Evolutionary conservation across 2,797 vertebrate species (phyloP).

Genomic region (Poeciliopsis presidionis): DNA sequence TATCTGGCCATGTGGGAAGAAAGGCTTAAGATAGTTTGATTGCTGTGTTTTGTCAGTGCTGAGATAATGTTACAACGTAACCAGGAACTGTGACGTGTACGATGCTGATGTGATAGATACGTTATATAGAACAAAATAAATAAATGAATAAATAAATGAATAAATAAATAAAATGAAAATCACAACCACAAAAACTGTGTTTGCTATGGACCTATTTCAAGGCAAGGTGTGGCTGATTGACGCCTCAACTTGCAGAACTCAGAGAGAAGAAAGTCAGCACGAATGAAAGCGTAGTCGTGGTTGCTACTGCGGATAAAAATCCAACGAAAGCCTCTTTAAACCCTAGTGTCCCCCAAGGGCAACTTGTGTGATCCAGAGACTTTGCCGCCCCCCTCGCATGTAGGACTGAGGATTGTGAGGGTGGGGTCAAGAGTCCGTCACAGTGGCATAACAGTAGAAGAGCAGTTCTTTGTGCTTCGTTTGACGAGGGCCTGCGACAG

Average conservation of each 20-base stretch:
- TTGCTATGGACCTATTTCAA: slow-evolving; percentile 69
- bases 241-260: slow-evolving; percentile 57
- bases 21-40: slow-evolving; percentile 49
- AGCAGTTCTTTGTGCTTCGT: slow-evolving; percentile 84
- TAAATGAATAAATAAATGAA: background rate
- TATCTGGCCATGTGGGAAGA: slow-evolving; percentile 54
- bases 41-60: slow-evolving; percentile 46
- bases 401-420: slow-evolving; percentile 55
- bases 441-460: slow-evolving; percentile 80
- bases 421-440: slow-evolving; percentile 76
- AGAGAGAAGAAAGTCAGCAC: slow-evolving; percentile 49
- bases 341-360: slow-evolving; percentile 52
- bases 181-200: slow-evolving; percentile 62
- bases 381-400: slow-evolving; percentile 43
- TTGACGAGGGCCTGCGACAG: slow-evolving; percentile 57
- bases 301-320: slow-evolving; percentile 63
- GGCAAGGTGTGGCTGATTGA: slow-evolving; percentile 72
- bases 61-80: slow-evolving; percentile 45
- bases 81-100: slow-evolving; percentile 44
- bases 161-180: slow-evolving; percentile 28
- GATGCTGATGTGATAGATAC: slow-evolving; percentile 45
- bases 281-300: slow-evolving; percentile 32
- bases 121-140: slow-evolving; percentile 21
- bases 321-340: slow-evolving; percentile 54
- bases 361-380: slow-evolving; percentile 48